Evolutionary conservation across 1,140 invertebrate species (phyloP), one percentile per base, ranked within the genome.

Genomic region (Cotesia typhae): DNA sequence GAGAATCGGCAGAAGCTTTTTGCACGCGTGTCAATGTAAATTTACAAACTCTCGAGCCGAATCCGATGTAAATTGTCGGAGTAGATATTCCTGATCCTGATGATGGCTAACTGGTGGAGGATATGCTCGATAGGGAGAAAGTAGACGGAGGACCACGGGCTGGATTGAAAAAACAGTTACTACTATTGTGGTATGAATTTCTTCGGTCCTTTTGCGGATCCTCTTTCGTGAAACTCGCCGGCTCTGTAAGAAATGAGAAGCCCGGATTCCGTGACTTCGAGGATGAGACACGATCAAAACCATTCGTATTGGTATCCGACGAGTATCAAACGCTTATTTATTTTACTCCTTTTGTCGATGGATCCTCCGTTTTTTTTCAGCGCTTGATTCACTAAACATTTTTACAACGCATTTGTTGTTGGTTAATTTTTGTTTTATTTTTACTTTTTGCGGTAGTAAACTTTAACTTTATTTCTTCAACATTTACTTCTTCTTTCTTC

Each of bases 1-100:
- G 28, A 28, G 28, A 28, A 28, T 28, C 69, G 35, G 60, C 73
- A 61, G 74, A 59, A 70, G 51, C 69, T 85, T 85, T 85, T 86
- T 86, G 77, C 80, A 78, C 83, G 85, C 81, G 81, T 73, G 83
- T 81, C 81, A 77, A 86, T 86, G 85, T 84, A 83, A 86, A 86
- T 85, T 66, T 53, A 72, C 60, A 37, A 28, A 28, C 28, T 28
- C 28, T 28, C 64, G 20, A 55, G 38, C 78, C 78, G 76, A 65
- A 67, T 75, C 79, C 41, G 76, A 84, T 81, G 82, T 83, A 82
- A 83, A 83, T 81, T 69, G 64, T 71, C 12, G 14, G 20, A 41
- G 64, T 28, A 20, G 63, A 59, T 60, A 35, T 28, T 65, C 51
- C 63, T 28, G 63, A n/a, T n/a, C 37, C 38, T 65, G 41, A 47